Evolutionary conservation across 1,140 invertebrate species (phyloP), one percentile per base, ranked within the genome.

Genomic region (Reticulitermes speratus): DNA sequence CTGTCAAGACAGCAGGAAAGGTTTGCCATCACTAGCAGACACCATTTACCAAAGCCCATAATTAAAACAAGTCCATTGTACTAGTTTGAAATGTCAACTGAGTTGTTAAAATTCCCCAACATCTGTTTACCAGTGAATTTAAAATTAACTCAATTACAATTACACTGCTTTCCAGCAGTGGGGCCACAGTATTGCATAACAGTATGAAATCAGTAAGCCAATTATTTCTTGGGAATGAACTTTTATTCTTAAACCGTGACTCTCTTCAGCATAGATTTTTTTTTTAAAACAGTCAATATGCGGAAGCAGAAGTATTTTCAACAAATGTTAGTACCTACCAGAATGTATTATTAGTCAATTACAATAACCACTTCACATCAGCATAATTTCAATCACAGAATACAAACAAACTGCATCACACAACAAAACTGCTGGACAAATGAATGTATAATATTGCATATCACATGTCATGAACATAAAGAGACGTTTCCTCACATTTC

Each of bases 231-330:
- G 83, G 83, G 6, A 84, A 84, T 84, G 32, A 84, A 84, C 48
- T 84, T 32, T 84, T 84, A 84, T 84, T 84, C 16, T 84, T 45
- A 44, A 25, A 84, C 83, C 83, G 38, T 84, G 1, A 16, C 12
- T 82, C 19, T 55, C 52, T 82, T 82, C 83, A 84, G 83, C 83
- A 84, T 84, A 84, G 32, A 25, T 84, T 84, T 84, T 38, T 84
- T 84, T 84, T 38, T 44, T 45, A 84, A 83, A 83, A 84, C 83
- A 84, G 16, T 84, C 83, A 44, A 84, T 84, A 84, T 45, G 83
- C 8, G 7, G 83, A 84, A 84, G 83, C 32, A 84, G 83, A 84
- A 44, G n/a, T 44, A 44, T 55, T 7, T 84, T 84, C 7, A 45
- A 45, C 23, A 44, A 84, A 84, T 55, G 52, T 45, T 45, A 52